Evolutionary conservation across 2,797 vertebrate species (phyloP), one percentile per base, ranked within the genome.

Genomic region (Hydrophis major): DNA sequence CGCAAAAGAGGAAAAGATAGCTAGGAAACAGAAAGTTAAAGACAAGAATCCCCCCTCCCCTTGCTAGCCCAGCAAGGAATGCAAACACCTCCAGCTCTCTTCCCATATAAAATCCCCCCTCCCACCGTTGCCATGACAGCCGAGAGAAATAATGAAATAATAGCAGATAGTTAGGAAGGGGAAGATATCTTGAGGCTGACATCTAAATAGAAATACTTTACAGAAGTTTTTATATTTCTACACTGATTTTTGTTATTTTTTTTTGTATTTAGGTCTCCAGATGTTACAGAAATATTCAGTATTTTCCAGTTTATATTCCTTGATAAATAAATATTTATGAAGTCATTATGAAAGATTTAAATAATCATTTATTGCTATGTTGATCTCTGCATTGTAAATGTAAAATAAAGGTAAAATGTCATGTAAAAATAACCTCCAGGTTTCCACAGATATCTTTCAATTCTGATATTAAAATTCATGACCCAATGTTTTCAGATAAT

Each of bases 301-400:
- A 89, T 94, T 93, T 94, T n/a, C 57, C 3, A 90, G 89, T 86
- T 50, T 90, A 91, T 42, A 95, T 95, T 66, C 1, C 91, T 11
- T 16, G 7, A 69, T 89, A 96, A 95, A 96, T 94, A 95, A 95
- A 95, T 95, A 95, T 95, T 96, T 42, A 96, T 94, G 0, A 93
- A 90, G 3, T 92, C 74, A 90, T 5, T 4, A 89, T 3, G 59
- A 95, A 95, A 63, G 42, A 88, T 5, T 27, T 91, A 94, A 94
- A 94, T 86, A 20, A 94, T 61, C 59, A 90, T 92, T 90, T 86
- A 2, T 87, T 94, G 93, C 89, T 93, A 95, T 53, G 20, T 47
- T 94, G 47, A 93, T 61, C 91, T 94, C 53, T 93, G 90, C 18
- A 12, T 59, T 87, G n/a, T 13, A 93, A 96, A 90, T 90, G 56